These are phyloP conservation scores for Hoplias malabaricus DNA, from an alignment of 2,113 vertebrate species.

Conservation along the genomic window DNA sequence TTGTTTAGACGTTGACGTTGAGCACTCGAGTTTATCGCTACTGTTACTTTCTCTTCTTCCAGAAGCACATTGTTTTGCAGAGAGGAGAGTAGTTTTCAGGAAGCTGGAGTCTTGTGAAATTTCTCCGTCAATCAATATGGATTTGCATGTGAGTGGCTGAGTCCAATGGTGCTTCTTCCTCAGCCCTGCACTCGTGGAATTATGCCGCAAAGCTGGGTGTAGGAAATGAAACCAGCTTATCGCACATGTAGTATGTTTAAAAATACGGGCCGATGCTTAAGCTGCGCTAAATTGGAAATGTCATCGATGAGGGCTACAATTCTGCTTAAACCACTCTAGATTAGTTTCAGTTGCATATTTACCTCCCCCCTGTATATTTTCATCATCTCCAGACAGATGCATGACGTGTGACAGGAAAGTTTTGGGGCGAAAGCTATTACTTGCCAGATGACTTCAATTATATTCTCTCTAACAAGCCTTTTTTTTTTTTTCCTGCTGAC, in stretches of 20 bases:
- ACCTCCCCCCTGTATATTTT: constrained; percentile 28
- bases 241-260: constrained; percentile 32
- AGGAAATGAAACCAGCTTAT: constrained; percentile 30
- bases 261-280: constrained; percentile 42
- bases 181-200: constrained; percentile 15
- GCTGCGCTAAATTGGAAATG: constrained; percentile 58
- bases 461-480: constrained; percentile 53
- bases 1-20: no score
- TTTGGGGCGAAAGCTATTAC: constrained; percentile 48
- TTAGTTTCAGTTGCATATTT: constrained; percentile 48
- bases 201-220: constrained; percentile 26
- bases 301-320: constrained; percentile 47
- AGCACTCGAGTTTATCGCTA: background rate
- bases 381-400: constrained; percentile 33
- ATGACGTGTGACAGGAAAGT: constrained; percentile 25
- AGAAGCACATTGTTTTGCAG: background rate
- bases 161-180: constrained; percentile 22
- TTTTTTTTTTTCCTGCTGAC: constrained; percentile 54
- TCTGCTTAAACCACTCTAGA: constrained; percentile 47
- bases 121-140: constrained; percentile 29
- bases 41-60: constrained; percentile 1
- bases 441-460: constrained; percentile 47
- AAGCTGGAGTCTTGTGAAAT: constrained; percentile 18
- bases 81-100: constrained; percentile 2
- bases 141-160: constrained; percentile 41